Base-by-base conservation (phyloP, 2,113 vertebrate genomes). In the Hippocampus zosterae region DNA sequence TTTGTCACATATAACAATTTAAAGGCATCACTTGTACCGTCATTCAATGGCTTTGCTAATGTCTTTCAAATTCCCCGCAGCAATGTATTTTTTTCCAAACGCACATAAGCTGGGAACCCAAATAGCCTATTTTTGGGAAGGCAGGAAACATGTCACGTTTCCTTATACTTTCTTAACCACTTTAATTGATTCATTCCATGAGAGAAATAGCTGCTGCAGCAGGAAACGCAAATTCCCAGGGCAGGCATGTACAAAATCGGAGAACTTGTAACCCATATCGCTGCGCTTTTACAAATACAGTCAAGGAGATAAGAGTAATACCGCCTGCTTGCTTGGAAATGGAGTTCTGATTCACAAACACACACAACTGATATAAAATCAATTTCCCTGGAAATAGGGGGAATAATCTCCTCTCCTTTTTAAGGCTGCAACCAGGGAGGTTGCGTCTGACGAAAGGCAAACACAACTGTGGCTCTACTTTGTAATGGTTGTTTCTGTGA, bases 291-390 rank as follows among this genome's bases (percentile, higher is more conserved):
- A 85, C 76, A 87, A 87, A 87, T 71, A 87, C 79, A 85, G 86
- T 85, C 73, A 83, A 79, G 85, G 80, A 86, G 84, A 90, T 88
- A 87, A 86, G 81, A 82, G 83, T 78, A 84, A 85, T 80, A 81
- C 70, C 72, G 73, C 71, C 80, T 72, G 81, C 75, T 81, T 89
- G 86, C 84, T 85, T 83, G 81, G 85, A 90, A 90, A 85, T 77
- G 55, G 82, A 78, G 64, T 81, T 81, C 77, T 88, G 83, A 88
- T 85, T 89, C 81, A 88, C 79, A 88, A 87, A 42, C 21, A 89
- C 83, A 87, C 70, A 83, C 72, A 78, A 69, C 79, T 86, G 86
- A 89, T 88, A 87, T 85, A 72, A 89, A 87, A 89, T 84, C 86
- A 68, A 87, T 88, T 89, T 86, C 79, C 84, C 81, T 81, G 72